Evolutionary conservation across 2,797 vertebrate genomes (phyloP), one percentile per base, ranked within the genome.

Genomic region (Podarcis lilfordi): DNA sequence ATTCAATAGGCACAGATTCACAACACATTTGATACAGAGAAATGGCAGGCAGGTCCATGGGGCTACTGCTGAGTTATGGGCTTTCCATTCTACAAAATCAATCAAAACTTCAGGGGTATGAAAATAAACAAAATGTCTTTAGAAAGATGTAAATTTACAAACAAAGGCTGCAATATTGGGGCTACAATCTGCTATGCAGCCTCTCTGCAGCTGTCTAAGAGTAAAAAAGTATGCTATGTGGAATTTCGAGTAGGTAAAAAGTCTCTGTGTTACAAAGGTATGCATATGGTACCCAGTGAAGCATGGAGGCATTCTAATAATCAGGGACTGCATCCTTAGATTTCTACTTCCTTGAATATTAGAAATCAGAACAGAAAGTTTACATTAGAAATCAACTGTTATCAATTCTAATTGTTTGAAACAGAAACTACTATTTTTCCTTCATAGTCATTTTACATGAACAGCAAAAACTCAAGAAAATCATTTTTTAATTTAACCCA

Each of bases 401-500:
- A 10, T 29, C 40, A 76, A 27, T 50, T 55, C 43, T 55, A 68
- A 76, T 55, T 25, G 13, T 35, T 11, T 25, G 37, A 74, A 13
- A 68, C 29, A 23, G n/a, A 21, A 50, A 88, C 23, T 17, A 69
- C 8, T 87, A 23, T 32, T 50, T 69, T 61, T 40, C n/a, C 10
- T 35, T 10, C 86, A 15, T 3, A 72, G 25, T 87, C n/a, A 29
- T 64, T 50, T 82, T 82, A 43, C 43, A 11, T 37, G 17, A 79
- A 68, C 15, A 50, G 7, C 45, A 68, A 81, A 69, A 45, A 5
- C 19, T 55, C 29, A 68, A 64, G 88, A 88, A 93, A 86, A n/a
- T 6, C 82, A 66, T 89, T 74, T 4, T 0, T 88, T 91, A 27
- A 61, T 40, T 69, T 25, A 76, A 55, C 13, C 50, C 13, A 55